A percentile compares a stretch with the other conserved stretches of the same genome.
Conservation (phyloP, 2,888 invertebrate genomes). For the Lochmaea crataegi region DNA sequence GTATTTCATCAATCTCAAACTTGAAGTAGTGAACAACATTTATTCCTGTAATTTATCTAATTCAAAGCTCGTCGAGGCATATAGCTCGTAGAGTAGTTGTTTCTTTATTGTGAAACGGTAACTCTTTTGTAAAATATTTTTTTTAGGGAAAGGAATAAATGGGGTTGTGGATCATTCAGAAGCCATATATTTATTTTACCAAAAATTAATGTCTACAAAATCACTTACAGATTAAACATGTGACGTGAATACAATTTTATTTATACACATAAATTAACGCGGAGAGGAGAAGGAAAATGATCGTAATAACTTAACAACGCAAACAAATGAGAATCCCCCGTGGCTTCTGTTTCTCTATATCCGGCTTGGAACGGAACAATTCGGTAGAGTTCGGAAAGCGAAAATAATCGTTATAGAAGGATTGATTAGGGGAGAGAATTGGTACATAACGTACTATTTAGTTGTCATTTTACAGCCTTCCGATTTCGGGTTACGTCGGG, state of each 20-base stretch:
- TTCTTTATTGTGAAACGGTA: too few relatives aligned
- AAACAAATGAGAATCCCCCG: conserved; percentile 21
- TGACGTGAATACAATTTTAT: neutral
- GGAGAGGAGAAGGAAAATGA: neutral
- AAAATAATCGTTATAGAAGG: conserved; percentile 17
- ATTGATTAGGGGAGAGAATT: conserved; percentile 18
- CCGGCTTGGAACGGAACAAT: conserved; percentile 12
- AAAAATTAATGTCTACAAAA: neutral
- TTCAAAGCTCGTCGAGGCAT: too few relatives aligned
- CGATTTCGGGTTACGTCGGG: conserved; percentile 26
- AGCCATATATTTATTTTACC: too few relatives aligned
- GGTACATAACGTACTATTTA: conserved; percentile 8
- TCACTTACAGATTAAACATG: neutral
- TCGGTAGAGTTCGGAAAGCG: neutral
- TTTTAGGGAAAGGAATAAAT: too few relatives aligned
- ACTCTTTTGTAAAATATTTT: too few relatives aligned
- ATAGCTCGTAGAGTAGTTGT: too few relatives aligned
- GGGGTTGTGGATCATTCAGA: too few relatives aligned
- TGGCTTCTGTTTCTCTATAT: neutral
- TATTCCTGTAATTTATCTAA: too few relatives aligned
- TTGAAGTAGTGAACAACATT: too few relatives aligned
- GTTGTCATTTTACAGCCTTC: conserved; percentile 18
- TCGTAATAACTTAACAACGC: neutral
- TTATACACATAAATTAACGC: neutral
- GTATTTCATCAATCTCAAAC: too few relatives aligned